Conservation (phyloP, 2,888 invertebrate species). For the Pecten maximus region DNA sequence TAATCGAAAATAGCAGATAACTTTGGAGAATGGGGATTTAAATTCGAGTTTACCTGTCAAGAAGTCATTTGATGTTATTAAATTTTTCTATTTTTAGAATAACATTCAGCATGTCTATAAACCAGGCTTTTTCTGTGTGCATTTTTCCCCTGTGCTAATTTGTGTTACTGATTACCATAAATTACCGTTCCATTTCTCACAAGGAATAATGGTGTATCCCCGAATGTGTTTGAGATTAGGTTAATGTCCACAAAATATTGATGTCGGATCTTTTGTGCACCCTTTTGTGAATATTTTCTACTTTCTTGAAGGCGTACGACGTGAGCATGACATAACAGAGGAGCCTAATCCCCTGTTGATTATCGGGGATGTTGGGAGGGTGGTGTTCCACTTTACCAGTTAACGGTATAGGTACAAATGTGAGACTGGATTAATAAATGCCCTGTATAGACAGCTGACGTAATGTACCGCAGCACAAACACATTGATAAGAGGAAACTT, state of each 20-base stretch:
- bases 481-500: slow-evolving; percentile 16
- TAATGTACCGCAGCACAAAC: slow-evolving; percentile 5
- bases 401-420: background rate
- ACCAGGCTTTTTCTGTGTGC: background rate
- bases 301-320: background rate
- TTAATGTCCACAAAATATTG: background rate
- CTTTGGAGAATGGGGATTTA: background rate
- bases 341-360: background rate
- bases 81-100: background rate
- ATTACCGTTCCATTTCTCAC: background rate
- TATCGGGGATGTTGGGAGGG: background rate
- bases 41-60: slow-evolving; percentile 13
- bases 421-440: background rate
- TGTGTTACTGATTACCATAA: background rate
- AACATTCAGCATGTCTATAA: background rate
- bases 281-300: background rate
- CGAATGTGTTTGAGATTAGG: background rate
- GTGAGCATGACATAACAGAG: slow-evolving; percentile 10
- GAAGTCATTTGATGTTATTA: background rate
- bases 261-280: background rate
- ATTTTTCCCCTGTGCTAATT: background rate
- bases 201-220: background rate
- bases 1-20: background rate
- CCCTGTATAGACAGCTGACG: background rate
- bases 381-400: slow-evolving; percentile 3